Base-by-base conservation (phyloP, 2,113 vertebrate species). In the Otis tarda region DNA sequence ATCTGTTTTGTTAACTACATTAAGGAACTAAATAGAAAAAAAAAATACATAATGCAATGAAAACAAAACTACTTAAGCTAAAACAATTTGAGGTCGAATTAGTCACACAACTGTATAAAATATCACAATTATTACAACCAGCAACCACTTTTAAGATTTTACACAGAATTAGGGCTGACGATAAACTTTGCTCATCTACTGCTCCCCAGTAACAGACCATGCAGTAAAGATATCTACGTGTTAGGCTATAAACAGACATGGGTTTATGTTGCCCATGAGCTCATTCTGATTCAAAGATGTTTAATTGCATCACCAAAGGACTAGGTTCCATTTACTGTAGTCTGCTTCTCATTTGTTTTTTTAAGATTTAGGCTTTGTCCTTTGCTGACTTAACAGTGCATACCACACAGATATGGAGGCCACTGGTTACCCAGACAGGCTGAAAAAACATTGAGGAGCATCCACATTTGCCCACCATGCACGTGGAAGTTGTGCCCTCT, bases 1-100 rank as follows among this genome's bases (percentile, higher is more conserved):
- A 85, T 87, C 61, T 93, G 37, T 87, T 91, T 91, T 85, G 28
- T 79, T 80, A 93, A 91, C 45, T 57, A n/a, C 19, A 69, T 93
- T 77, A 93, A 82, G 28, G 17, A 87, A 89, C 45, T 64, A 80
- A 87, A 64, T 25, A 76, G 33, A 69, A 90, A 81, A 91, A 82
- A 73, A 81, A 47, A 69, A 39, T 37, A 17, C 31, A 16, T 37
- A 89, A 91, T 45, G 16, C 33, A 85, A 90, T 90, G 70, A 79
- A 96, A 95, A 87, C 17, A 73, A 70, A 87, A 82, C 49, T 76
- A 55, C 37, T 61, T 63, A 86, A 68, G 12, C 47, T 82, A 91
- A 92, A 94, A 75, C 33, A 90, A 64, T 84, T 92, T 91, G 43
- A 84, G 69, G 43, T 63, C 56, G 68, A 83, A 83, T 84, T 84